phyloP scores from a whole-genome alignment of 2,888 invertebrate genomes.

The Ophonus ardosiacus region DNA sequence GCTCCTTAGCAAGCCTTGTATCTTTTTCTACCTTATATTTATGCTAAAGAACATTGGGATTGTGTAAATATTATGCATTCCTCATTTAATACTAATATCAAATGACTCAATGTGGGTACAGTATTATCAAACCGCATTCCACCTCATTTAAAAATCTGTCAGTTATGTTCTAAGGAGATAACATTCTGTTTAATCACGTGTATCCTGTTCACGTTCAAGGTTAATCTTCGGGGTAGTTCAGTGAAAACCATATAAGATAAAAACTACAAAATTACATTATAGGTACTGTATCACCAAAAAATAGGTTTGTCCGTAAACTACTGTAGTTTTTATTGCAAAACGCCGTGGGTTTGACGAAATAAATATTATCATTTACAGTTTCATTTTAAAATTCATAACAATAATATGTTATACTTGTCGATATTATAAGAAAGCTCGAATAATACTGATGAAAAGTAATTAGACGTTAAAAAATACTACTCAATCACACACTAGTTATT shows the following conservation, averaged over 20 bases:
- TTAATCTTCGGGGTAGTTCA: background rate
- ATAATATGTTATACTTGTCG: no score
- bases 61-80: background rate
- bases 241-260: constrained; percentile 5
- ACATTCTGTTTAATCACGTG: background rate
- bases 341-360: no score
- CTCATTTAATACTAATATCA: background rate
- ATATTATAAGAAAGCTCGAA: no score
- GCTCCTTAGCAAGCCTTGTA: no score
- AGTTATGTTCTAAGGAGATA: background rate
- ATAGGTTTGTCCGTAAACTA: background rate
- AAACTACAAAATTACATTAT: background rate
- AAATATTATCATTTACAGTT: no score
- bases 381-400: no score
- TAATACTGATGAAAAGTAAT: no score
- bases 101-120: background rate
- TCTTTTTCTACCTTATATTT: no score
- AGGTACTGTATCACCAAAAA: no score
- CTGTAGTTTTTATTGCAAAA: background rate
- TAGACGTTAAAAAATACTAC: no score
- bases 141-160: constrained; percentile 25
- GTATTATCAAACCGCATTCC: constrained; percentile 14
- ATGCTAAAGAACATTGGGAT: background rate
- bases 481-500: no score
- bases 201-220: background rate